Evolutionary conservation across 2,888 invertebrate genomes (phyloP), one percentile per base, ranked within the genome.

Genomic region (Cataglyphis livida): DNA sequence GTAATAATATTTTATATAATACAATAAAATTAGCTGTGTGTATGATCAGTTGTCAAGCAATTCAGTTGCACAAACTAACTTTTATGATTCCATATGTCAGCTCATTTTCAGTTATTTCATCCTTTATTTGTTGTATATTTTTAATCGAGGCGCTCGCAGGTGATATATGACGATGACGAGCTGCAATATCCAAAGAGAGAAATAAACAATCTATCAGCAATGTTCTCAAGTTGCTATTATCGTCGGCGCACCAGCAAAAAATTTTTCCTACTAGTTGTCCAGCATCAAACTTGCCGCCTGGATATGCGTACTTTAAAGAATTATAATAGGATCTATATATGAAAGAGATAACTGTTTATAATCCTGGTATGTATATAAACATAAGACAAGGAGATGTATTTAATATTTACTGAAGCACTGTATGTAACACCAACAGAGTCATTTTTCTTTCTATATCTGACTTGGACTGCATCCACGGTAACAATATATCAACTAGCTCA

Each of bases 391-490:
- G 0, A 12, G 1, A 61, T 44, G 65, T 35, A 9, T 59, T 44
- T 51, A 51, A 65, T 65, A 76, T 54, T 79, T 89, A 93, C 93
- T 90, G 91, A 7, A 94, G 89, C 6, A 92, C 91, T 1, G 90
- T 89, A 18, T 92, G 86, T 21, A 94, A 87, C 10, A 93, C 92
- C 2, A 90, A 75, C 7, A 94, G 82, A 0, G 93, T 91, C 12
- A 89, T 92, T 82, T 90, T 90, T 44, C 94, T 90, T 66, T 94
- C 93, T 0, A 89, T 76, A 9, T 81, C 81, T 3, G 91, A 91
- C 62, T 92, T 93, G 0, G 94, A 93, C 75, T 93, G 93, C 93
- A 94, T 93, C 94, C 94, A 94, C 0, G 94, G 93, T 59, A 92
- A 75, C 10, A 94, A 87, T 84, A 93, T 93, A 7, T 94, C 93